A percentile compares a stretch with the other conserved stretches of the same genome.
These are phyloP conservation scores for Nomada ferruginata DNA, from an alignment of 2,888 invertebrate genomes.

Conservation along the genomic window DNA sequence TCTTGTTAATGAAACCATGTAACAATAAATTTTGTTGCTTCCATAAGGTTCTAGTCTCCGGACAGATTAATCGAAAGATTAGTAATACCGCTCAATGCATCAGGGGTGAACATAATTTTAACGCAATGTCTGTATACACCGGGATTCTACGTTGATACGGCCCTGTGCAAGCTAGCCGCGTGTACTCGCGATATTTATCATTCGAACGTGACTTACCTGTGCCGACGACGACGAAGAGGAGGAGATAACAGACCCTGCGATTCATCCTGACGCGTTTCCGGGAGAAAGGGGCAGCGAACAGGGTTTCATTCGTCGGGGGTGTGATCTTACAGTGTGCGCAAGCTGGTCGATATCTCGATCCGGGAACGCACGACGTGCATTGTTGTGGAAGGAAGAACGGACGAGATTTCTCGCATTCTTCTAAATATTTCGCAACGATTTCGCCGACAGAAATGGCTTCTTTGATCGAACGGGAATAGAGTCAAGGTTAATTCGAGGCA, in stretches of 20 bases:
- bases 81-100: background rate
- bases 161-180: slow-evolving; percentile 52
- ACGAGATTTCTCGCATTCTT: background rate
- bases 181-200: slow-evolving; percentile 74
- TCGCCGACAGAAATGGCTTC: slow-evolving; percentile 3
- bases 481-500: slow-evolving; percentile 36
- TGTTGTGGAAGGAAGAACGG: background rate
- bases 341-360: slow-evolving; percentile 21
- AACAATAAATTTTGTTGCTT: background rate
- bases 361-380: background rate
- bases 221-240: slow-evolving; percentile 46
- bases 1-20: background rate
- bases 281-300: slow-evolving; percentile 48
- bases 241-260: slow-evolving; percentile 36
- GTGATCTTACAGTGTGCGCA: background rate
- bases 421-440: slow-evolving; percentile 1
- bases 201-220: slow-evolving; percentile 73
- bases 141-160: slow-evolving; percentile 34
- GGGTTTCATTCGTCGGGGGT: slow-evolving; percentile 20
- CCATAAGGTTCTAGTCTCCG: too few species aligned
- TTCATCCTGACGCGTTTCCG: slow-evolving; percentile 52
- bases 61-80: too few species aligned
- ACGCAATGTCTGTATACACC: background rate
- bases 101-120: slow-evolving; percentile 15
- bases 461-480: slow-evolving; percentile 35